Evolutionary conservation across 2,888 invertebrate genomes (phyloP), one percentile per base, ranked within the genome.

Genomic region (Onchidella celtica): DNA sequence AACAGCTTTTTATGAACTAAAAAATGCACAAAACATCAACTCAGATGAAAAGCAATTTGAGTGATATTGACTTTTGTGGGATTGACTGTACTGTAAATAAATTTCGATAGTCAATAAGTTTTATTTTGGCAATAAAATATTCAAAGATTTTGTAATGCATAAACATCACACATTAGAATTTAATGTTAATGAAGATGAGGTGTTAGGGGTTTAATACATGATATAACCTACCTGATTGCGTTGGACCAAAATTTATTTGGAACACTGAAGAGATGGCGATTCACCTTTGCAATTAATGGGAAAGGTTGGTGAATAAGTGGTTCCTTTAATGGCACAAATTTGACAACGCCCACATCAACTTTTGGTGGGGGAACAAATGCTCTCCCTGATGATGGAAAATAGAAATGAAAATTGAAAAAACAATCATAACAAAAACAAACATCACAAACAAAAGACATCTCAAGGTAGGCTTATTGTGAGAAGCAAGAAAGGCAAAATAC

Each of bases 321-420:
- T 69, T 94, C 92, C 87, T 95, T 95, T 11, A 96, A 93, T 0
- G 99, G 99, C 24, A 95, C 95, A 70, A 99, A 95, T 70, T 96
- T 96, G 0, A 99, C 98, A 0, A 99, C 97, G 24, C 97, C 98
- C 0, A 99, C 99, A 94, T 99, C 98, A 4, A 99, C 99, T 84
- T 99, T 95, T 0, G 99, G 99, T 91, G 96, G 96, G 0, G 99
- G 99, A 40, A 98, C 95, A 94, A 99, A 99, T 0, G 97, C 96
- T 86, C 94, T 94, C 1, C 95, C 95, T 95, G 87, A n/a, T 89
- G 86, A n/a, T 36, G 4, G 27, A 40, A 66, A 72, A 59, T 36
- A 74, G 9, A 76, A 55, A 55, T 36, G 47, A n/a, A n/a, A 36
- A n/a, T 70, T 21, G 17, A 11, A 21, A 40, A 32, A 38, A 9